phyloP scores from a whole-genome alignment of 2,888 invertebrate genomes.

The Scaptomyza cyrtandrae region DNA sequence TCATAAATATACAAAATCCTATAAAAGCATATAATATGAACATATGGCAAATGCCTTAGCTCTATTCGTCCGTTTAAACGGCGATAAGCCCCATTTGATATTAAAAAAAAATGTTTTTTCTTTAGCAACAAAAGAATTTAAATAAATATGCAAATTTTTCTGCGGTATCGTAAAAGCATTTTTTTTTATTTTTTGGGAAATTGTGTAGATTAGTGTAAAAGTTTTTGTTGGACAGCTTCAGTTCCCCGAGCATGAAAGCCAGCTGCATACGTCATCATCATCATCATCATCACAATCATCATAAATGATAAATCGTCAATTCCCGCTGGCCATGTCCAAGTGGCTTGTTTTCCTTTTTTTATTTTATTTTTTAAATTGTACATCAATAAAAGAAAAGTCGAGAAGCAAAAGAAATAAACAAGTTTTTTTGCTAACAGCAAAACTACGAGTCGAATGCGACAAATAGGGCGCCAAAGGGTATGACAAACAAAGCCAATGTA shows the following conservation, averaged over 20 bases:
- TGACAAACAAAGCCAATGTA: constrained; percentile 66
- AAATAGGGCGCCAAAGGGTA: constrained; percentile 22
- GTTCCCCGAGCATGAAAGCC: constrained; percentile 23
- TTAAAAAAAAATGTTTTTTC: constrained; percentile 8
- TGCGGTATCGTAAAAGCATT: constrained; percentile 40
- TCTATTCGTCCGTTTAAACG: constrained; percentile 7
- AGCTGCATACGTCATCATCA: constrained; percentile 43
- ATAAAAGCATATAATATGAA: neutral
- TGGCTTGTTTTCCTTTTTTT: constrained; percentile 36
- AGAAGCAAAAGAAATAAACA: constrained; percentile 47
- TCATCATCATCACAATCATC: constrained; percentile 54
- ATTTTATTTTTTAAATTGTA: constrained; percentile 48
- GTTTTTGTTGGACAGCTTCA: constrained; percentile 33
- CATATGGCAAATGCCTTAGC: neutral
- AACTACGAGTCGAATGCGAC: constrained; percentile 41
- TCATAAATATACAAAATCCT: neutral
- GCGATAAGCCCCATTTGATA: constrained; percentile 33
- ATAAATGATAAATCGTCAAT: constrained; percentile 74
- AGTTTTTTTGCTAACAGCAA: constrained; percentile 53
- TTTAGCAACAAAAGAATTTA: constrained; percentile 22
- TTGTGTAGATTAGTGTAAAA: constrained; percentile 55
- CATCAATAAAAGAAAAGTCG: constrained; percentile 55
- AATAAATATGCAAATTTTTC: constrained; percentile 64
- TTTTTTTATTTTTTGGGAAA: constrained; percentile 25
- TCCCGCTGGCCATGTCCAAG: constrained; percentile 66